Percentiles rank a stretch among this genome's conserved stretches.
Conservation (phyloP, 2,797 vertebrate genomes). For the Artibeus jamaicensis region DNA sequence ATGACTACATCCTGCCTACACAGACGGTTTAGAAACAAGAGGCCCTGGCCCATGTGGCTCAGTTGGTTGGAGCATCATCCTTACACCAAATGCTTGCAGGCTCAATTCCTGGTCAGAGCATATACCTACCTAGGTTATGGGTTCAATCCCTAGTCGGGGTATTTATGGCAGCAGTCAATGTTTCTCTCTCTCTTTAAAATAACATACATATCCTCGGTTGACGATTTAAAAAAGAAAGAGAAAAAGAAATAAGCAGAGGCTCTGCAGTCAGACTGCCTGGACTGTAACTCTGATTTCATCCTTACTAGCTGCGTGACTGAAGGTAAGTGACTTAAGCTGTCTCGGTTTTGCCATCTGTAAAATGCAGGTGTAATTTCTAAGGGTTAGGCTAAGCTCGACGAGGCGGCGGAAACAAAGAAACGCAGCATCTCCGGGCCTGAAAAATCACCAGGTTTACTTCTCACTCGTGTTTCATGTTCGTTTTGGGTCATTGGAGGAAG, state of each 20-base stretch:
- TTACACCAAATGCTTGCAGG: neutral
- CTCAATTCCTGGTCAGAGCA: neutral
- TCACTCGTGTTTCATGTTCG: neutral
- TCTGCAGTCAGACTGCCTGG: neutral
- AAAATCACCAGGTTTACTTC: neutral
- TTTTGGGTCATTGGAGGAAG: neutral
- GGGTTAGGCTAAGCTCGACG: neutral
- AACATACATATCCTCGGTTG: neutral
- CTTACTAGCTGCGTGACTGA: neutral
- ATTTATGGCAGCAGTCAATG: neutral
- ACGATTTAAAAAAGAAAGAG: neutral
- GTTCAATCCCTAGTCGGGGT: neutral
- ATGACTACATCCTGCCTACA: neutral
- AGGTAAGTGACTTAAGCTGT: neutral
- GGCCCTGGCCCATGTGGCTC: neutral
- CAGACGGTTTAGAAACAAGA: neutral
- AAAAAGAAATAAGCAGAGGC: neutral
- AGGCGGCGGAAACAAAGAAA: neutral
- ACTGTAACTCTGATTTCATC: neutral
- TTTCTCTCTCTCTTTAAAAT: neutral
- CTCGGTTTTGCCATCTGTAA: neutral
- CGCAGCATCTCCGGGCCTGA: neutral
- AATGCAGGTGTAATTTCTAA: neutral
- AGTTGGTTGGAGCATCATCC: neutral
- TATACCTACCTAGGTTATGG: neutral